A percentile compares a stretch with the other conserved stretches of the same genome.
Evolutionary conservation across 2,888 invertebrate genomes (phyloP).

Genomic region (Mythimna ferrago): DNA sequence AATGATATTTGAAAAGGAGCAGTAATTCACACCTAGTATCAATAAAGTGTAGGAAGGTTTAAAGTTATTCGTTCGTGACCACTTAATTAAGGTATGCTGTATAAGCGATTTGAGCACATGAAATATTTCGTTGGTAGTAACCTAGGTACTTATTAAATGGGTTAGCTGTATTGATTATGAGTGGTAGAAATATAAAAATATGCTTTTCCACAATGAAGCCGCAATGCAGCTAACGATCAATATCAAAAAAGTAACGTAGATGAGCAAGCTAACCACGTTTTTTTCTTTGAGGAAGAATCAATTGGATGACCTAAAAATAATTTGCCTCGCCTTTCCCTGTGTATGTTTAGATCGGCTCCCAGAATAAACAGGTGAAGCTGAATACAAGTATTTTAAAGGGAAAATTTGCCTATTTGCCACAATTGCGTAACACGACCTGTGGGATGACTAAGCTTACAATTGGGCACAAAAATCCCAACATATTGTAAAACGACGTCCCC

Average conservation of each 20-base stretch:
- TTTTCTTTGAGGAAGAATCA: neutral
- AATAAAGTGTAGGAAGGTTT: no score
- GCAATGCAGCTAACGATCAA: conserved; percentile 8
- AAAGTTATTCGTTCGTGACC: conserved; percentile 15
- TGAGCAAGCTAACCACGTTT: neutral
- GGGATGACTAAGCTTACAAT: no score
- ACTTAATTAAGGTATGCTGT: neutral
- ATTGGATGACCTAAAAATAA: no score
- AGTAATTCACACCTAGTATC: neutral
- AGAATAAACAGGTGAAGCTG: no score
- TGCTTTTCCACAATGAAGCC: neutral
- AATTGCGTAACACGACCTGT: no score
- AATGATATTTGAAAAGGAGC: neutral
- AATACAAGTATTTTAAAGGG: no score
- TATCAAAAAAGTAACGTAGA: conserved; percentile 1
- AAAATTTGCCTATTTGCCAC: no score
- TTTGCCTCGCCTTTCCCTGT: no score
- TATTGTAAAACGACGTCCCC: no score
- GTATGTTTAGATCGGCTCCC: no score
- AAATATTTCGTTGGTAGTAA: neutral
- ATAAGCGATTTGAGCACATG: neutral
- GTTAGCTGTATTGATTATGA: neutral
- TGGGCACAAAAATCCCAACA: no score
- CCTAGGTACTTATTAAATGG: neutral
- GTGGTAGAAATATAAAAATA: no score